phyloP scores from a whole-genome alignment of 2,113 vertebrate genomes.

The Oreochromis tanganicae region DNA sequence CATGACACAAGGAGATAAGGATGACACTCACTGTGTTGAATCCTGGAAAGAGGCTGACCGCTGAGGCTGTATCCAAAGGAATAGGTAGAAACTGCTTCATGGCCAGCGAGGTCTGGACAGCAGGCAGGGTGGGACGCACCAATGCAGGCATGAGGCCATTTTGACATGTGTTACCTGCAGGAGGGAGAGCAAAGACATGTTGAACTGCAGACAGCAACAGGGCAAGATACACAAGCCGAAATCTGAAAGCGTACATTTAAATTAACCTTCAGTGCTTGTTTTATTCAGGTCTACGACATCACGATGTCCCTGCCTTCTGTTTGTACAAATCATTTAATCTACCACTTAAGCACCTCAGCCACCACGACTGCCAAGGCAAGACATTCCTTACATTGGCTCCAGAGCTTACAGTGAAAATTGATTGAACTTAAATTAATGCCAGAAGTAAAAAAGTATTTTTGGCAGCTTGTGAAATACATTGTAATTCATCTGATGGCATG shows the following conservation, averaged over 20 bases:
- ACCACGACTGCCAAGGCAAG: neutral
- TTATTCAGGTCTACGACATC: neutral
- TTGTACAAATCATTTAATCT: neutral
- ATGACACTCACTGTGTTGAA: slow-evolving; percentile 87
- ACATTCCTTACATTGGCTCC: neutral
- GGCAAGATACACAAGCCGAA: neutral
- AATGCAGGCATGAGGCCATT: slow-evolving; percentile 89
- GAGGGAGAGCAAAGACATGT: slow-evolving; percentile 4
- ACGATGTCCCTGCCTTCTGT: neutral
- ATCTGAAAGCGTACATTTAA: neutral
- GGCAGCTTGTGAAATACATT: neutral
- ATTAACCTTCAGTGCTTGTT: neutral
- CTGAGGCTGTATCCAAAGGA: slow-evolving; percentile 80
- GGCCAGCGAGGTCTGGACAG: slow-evolving; percentile 83
- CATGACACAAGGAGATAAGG: neutral
- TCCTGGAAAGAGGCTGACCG: slow-evolving; percentile 88
- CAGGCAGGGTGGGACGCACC: slow-evolving; percentile 82
- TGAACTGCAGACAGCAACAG: neutral
- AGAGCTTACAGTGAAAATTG: neutral
- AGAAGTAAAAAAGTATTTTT: neutral
- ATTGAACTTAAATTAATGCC: neutral
- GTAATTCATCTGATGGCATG: neutral
- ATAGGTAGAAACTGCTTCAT: slow-evolving; percentile 94
- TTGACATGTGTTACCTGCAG: slow-evolving; percentile 89
- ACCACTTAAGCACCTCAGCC: neutral